Evolutionary conservation across 2,113 vertebrate genomes (phyloP).

Genomic region (Embiotoca jacksoni): DNA sequence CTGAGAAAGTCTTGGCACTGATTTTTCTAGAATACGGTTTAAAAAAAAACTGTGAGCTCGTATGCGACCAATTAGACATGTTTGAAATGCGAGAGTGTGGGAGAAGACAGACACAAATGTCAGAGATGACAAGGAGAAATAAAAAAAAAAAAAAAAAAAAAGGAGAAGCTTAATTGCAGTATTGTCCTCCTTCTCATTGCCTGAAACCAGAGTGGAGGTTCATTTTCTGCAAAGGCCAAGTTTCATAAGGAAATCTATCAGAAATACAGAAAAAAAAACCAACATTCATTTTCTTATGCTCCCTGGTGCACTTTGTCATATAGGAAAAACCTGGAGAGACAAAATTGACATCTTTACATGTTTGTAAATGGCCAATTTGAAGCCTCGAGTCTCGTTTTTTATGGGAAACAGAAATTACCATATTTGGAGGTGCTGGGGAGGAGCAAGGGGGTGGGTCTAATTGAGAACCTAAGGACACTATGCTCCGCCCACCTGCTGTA

Average conservation of each 20-base stretch:
- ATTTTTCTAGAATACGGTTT: constrained; percentile 30
- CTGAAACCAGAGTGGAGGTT: constrained; percentile 31
- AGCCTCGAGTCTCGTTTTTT: no score
- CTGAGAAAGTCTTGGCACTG: constrained; percentile 4
- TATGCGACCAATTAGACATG: constrained; percentile 58
- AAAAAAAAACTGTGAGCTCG: constrained; percentile 38
- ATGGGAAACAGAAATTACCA: no score
- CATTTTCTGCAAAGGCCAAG: neutral
- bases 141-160: neutral
- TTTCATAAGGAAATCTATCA: constrained; percentile 18
- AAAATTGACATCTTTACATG: neutral
- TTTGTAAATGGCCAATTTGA: no score
- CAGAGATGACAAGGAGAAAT: constrained; percentile 43
- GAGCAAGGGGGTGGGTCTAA: no score
- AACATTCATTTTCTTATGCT: constrained; percentile 15
- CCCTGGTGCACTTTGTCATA: neutral
- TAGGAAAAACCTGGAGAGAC: neutral
- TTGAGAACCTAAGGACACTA: no score
- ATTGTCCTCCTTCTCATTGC: constrained; percentile 33
- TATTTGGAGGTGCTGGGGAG: no score
- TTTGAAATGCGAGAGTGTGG: constrained; percentile 51
- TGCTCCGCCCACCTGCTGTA: no score
- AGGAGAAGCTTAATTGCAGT: constrained; percentile 46
- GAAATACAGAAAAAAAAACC: neutral
- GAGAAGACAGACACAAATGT: constrained; percentile 61